Base-by-base conservation (phyloP, 2,888 invertebrate genomes). In the Fragum whitleyi region DNA sequence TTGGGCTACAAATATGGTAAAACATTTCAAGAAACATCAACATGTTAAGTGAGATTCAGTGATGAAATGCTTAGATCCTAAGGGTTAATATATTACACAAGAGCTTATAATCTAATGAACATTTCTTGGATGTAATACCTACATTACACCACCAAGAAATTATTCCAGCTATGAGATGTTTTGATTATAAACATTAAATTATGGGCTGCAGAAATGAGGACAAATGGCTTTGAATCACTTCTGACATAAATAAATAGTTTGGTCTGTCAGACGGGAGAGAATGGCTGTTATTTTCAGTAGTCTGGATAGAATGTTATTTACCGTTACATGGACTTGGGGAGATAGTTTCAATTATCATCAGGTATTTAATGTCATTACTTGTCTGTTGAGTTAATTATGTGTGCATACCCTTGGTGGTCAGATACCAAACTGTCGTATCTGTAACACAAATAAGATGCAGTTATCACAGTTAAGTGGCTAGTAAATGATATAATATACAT, bases 181-280 rank as follows among this genome's bases (percentile, higher is more conserved):
- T 32, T 29, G 32, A 61, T 32, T 61, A 61, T 61, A 61, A 61
- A 61, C 32, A 32, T 32, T 61, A 61, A 61, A 61, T 61, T 32
- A 61, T 61, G 61, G 61, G 61, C n/a, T 32, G 0, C n/a, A n/a
- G 61, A 61, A 61, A 61, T 61, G 32, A 61, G 32, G 61, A 61
- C 61, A 61, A 61, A 61, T 61, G 61, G 61, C 32, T 32, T 61
- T 19, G 29, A 61, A 61, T 32, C 61, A 61, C 61, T 61, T 32
- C 61, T 61, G 61, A 28, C 61, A 61, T 61, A 32, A 61, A 61
- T 61, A 32, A 61, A 61, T 32, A 32, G 61, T 61, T 61, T 3
- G 19, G 61, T 61, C 61, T n/a, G 32, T 28, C 61, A 32, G 61
- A 32, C 32, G 19, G 61, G 26, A 23, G 19, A 57, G 26, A 57